Evolutionary conservation across 2,797 vertebrate species (phyloP).

Genomic region (Monodelphis domestica): DNA sequence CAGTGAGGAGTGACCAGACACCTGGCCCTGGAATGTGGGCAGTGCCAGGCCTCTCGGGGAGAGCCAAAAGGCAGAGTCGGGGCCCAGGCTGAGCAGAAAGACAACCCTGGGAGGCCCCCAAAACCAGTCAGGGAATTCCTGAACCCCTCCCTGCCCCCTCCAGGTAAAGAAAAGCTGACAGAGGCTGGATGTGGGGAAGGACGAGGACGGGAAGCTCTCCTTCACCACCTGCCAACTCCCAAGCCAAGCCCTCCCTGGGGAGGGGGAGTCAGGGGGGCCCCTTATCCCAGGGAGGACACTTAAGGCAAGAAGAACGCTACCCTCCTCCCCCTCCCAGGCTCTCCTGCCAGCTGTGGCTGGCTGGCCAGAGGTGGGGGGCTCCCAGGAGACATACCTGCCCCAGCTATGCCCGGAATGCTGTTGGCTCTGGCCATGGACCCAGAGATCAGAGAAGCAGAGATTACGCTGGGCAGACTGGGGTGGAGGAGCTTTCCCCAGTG

Average conservation of each 20-base stretch:
- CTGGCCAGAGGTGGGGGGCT: conserved; percentile 26
- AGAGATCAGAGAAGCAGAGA: conserved; percentile 14
- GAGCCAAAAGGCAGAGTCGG: too few relatives aligned
- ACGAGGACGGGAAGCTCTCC: background rate
- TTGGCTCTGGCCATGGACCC: conserved; percentile 66
- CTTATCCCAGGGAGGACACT: background rate
- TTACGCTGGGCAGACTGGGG: background rate
- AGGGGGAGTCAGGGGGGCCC: too few relatives aligned
- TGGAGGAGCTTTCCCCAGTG: conserved; percentile 38
- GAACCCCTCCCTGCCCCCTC: background rate
- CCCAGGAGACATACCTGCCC: conserved; percentile 80
- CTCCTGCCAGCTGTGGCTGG: conserved; percentile 64
- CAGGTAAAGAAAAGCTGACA: background rate
- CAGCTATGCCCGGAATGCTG: conserved; percentile 84
- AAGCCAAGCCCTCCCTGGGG: background rate
- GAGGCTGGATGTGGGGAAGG: background rate
- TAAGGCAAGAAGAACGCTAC: background rate
- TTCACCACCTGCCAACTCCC: background rate
- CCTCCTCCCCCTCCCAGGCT: background rate
- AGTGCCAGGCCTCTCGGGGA: background rate
- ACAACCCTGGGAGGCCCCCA: background rate
- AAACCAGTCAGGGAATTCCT: background rate
- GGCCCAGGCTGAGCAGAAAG: background rate
- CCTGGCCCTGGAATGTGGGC: background rate
- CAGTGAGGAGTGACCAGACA: background rate